These are phyloP conservation scores for Synergus itoensis DNA, from an alignment of 2,888 invertebrate genomes.

Conservation along the genomic window DNA sequence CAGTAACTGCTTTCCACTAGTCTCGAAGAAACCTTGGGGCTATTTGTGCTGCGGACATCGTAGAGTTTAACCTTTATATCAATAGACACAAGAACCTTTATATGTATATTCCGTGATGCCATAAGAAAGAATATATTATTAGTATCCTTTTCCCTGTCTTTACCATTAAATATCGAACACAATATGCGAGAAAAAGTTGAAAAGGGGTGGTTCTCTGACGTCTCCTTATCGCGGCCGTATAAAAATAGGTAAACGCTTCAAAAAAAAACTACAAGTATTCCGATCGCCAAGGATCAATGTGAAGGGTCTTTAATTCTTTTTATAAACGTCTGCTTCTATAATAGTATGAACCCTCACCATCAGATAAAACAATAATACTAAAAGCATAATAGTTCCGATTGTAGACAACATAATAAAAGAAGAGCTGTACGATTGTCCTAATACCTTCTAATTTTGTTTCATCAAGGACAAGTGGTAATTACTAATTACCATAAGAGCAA, in stretches of 20 bases:
- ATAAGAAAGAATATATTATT: slow-evolving; percentile 35
- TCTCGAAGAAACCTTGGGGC: slow-evolving; percentile 34
- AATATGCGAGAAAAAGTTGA: slow-evolving; percentile 20
- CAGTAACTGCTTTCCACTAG: slow-evolving; percentile 26
- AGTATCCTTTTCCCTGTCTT: slow-evolving; percentile 30
- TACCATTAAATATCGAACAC: slow-evolving; percentile 20
- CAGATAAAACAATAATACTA: neutral
- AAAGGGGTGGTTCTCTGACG: slow-evolving; percentile 22
- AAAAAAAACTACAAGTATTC: neutral
- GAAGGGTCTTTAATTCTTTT: neutral
- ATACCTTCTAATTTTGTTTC: too few relatives aligned
- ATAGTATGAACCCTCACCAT: neutral
- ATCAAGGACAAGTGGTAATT: too few relatives aligned
- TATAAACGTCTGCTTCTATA: neutral
- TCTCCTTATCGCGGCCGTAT: neutral
- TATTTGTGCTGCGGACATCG: slow-evolving; percentile 23
- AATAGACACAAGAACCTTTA: slow-evolving; percentile 16
- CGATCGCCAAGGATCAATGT: slow-evolving; percentile 16
- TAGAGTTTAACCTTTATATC: slow-evolving; percentile 34
- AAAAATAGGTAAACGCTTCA: neutral
- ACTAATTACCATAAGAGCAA: too few relatives aligned
- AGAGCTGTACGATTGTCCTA: too few relatives aligned
- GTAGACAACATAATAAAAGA: too few relatives aligned
- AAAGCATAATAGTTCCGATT: neutral
- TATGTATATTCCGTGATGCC: slow-evolving; percentile 28